These are phyloP conservation scores for Egretta garzetta DNA, from an alignment of 2,113 vertebrate species.

Conservation along the genomic window DNA sequence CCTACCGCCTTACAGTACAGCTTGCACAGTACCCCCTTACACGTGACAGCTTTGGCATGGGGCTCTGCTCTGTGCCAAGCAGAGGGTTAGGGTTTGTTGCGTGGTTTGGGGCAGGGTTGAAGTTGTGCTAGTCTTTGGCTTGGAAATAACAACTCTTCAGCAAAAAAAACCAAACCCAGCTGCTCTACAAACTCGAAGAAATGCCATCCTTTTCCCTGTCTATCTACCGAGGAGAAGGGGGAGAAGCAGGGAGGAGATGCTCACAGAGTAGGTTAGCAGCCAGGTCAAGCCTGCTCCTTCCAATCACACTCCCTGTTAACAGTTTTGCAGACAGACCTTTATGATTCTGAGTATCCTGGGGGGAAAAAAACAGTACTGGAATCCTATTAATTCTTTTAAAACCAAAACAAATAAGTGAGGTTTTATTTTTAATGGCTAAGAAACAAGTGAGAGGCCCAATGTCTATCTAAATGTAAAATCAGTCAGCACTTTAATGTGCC, in stretches of 20 bases:
- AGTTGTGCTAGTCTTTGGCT: background rate
- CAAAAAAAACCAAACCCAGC: background rate
- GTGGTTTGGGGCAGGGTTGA: background rate
- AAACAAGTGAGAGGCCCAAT: background rate
- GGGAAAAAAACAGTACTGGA: background rate
- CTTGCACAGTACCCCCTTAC: background rate
- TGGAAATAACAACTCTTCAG: background rate
- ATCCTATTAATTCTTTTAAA: background rate
- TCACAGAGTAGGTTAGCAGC: background rate
- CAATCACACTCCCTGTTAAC: background rate
- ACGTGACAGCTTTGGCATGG: background rate
- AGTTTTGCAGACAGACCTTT: background rate
- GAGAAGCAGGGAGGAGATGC: background rate
- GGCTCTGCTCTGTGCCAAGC: background rate
- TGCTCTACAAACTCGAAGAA: background rate
- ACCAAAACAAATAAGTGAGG: background rate
- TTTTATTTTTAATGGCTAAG: background rate
- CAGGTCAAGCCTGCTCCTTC: background rate
- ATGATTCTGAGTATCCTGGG: background rate
- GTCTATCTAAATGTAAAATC: background rate
- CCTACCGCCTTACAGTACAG: background rate
- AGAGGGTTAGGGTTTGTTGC: background rate
- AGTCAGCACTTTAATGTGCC: background rate
- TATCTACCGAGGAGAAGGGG: background rate
- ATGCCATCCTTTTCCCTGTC: background rate